phyloP scores from a whole-genome alignment of 2,113 vertebrate species.

The Pantherophis guttatus region DNA sequence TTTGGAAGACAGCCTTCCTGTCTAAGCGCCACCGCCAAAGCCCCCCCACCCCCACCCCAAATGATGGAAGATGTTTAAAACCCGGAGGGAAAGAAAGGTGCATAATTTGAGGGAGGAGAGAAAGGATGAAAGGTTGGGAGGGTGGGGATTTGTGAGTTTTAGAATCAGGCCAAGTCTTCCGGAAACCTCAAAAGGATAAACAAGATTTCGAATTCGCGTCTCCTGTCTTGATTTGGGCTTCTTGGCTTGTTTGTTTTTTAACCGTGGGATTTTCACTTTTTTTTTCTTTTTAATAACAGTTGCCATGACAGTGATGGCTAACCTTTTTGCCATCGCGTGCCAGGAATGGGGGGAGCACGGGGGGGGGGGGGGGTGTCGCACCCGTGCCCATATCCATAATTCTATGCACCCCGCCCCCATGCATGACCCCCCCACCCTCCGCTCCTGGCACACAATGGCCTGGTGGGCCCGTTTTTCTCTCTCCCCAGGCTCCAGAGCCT shows the following conservation, averaged over 20 bases:
- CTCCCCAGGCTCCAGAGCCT: too few species aligned
- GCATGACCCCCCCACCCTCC: too few species aligned
- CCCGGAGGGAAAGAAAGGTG: conserved; percentile 48
- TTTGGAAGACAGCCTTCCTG: conserved; percentile 41
- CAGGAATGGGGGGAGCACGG: too few species aligned
- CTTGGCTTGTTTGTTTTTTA: conserved; percentile 23
- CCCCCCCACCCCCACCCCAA: not conserved
- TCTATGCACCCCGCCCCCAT: too few species aligned
- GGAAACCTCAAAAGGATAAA: not conserved
- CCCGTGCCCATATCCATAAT: too few species aligned
- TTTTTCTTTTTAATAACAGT: conserved; percentile 22
- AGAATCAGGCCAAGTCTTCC: conserved; percentile 10
- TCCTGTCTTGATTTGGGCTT: conserved; percentile 8
- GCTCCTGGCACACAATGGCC: too few species aligned
- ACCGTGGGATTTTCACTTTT: not conserved
- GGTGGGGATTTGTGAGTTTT: conserved; percentile 15
- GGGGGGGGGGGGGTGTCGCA: too few species aligned
- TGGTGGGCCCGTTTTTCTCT: too few species aligned
- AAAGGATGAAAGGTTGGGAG: not conserved
- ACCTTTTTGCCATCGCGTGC: too few species aligned
- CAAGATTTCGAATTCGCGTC: conserved; percentile 15
- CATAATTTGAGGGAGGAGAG: conserved; percentile 20
- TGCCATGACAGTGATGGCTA: not conserved
- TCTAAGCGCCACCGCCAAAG: not conserved
- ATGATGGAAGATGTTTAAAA: not conserved